Percentiles rank a stretch among this genome's conserved stretches.
Conservation (phyloP, 2,888 invertebrate species). For the Hydropsyche betteni region DNA sequence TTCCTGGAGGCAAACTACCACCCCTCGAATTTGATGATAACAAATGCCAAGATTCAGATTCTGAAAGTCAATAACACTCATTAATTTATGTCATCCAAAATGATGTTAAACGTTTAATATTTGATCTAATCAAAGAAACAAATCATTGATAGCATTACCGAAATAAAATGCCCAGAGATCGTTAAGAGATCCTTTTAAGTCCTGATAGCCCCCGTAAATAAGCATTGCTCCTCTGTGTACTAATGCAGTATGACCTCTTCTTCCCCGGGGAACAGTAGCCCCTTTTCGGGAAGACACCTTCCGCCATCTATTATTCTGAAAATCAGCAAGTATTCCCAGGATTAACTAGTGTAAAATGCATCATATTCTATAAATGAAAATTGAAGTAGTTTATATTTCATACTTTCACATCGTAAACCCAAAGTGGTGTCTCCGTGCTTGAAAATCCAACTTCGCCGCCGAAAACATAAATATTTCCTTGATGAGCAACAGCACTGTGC, state of each 20-base stretch:
- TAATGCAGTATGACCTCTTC: slow-evolving; percentile 85
- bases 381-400: slow-evolving; percentile 34
- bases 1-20: slow-evolving; percentile 67
- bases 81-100: background rate
- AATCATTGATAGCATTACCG: slow-evolving; percentile 65
- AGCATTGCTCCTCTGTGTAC: slow-evolving; percentile 81
- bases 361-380: background rate
- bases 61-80: slow-evolving; percentile 60
- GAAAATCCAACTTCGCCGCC: slow-evolving; percentile 87
- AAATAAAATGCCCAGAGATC: slow-evolving; percentile 91
- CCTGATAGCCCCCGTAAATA: slow-evolving; percentile 88
- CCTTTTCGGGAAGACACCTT: slow-evolving; percentile 68
- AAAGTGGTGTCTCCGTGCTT: slow-evolving; percentile 82
- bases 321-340: slow-evolving; percentile 8
- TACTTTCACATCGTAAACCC: slow-evolving; percentile 83
- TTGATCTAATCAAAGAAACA: background rate
- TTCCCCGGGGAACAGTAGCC: slow-evolving; percentile 73
- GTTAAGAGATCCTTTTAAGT: slow-evolving; percentile 82
- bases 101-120: background rate
- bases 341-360: slow-evolving; percentile 1
- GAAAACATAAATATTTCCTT: slow-evolving; percentile 81
- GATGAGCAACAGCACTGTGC: slow-evolving; percentile 83
- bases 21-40: slow-evolving; percentile 61
- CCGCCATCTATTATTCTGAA: slow-evolving; percentile 67
- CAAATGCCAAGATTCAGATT: slow-evolving; percentile 84